Evolutionary conservation across 2,888 invertebrate species (phyloP).

Genomic region (Eudemis profundana): DNA sequence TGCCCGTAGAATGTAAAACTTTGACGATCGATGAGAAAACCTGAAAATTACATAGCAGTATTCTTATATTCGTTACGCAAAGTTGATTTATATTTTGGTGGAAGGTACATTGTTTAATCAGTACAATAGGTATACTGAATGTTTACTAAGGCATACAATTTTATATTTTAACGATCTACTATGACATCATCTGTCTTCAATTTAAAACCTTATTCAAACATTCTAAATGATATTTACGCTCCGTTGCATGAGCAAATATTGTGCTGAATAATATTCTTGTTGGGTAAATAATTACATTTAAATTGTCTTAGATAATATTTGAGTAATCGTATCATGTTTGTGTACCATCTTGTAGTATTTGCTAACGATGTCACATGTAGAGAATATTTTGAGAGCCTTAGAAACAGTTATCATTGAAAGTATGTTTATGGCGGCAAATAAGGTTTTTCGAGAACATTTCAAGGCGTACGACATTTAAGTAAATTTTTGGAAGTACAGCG

Average conservation of each 20-base stretch:
- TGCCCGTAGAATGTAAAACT: too few relatives aligned
- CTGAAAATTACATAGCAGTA: too few relatives aligned
- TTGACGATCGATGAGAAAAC: too few relatives aligned
- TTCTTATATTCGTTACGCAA: too few relatives aligned
- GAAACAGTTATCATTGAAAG: slow-evolving; percentile 1
- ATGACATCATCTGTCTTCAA: background rate
- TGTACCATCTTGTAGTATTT: background rate
- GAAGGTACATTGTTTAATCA: background rate
- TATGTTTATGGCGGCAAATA: slow-evolving; percentile 1
- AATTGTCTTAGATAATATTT: slow-evolving; percentile 1
- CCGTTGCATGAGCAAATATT: slow-evolving; percentile 11
- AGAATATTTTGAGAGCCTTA: background rate
- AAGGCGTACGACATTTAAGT: too few relatives aligned
- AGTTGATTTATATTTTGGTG: too few relatives aligned
- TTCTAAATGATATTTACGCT: background rate
- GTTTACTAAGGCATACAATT: background rate
- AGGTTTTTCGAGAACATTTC: background rate
- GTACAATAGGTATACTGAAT: background rate
- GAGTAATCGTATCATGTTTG: background rate
- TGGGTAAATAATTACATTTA: background rate
- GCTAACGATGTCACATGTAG: background rate
- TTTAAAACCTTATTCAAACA: background rate
- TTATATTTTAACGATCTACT: background rate
- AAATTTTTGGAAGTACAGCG: too few relatives aligned
- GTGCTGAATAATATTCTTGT: background rate